phyloP scores from a whole-genome alignment of 1,140 invertebrate species.

The Maniola jurtina region DNA sequence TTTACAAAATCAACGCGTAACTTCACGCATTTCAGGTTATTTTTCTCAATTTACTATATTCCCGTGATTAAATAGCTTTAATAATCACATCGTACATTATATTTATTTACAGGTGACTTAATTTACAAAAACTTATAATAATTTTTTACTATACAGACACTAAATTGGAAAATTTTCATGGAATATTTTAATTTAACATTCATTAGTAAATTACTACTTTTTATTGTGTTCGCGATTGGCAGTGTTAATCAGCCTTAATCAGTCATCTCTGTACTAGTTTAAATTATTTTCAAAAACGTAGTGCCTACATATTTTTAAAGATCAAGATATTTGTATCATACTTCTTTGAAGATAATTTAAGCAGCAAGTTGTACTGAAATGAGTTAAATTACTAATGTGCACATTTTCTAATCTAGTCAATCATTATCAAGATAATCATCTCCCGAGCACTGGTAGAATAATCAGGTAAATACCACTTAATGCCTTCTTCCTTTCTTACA shows the following conservation, averaged over 20 bases:
- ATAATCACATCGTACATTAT: neutral
- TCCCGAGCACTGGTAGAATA: no score
- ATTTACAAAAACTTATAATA: slow-evolving; percentile 21
- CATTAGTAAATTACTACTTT: slow-evolving; percentile 3
- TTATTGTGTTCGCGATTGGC: slow-evolving; percentile 10
- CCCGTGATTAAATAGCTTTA: neutral
- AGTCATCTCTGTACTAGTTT: slow-evolving; percentile 3
- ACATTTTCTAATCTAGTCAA: slow-evolving; percentile 20
- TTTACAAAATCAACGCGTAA: neutral
- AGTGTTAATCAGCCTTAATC: slow-evolving; percentile 4
- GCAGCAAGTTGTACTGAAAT: slow-evolving; percentile 6
- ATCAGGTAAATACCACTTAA: slow-evolving; percentile 39
- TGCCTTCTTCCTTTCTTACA: slow-evolving; percentile 33
- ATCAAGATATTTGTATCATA: slow-evolving; percentile 12
- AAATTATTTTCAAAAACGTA: slow-evolving; percentile 17
- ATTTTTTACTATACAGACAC: slow-evolving; percentile 26
- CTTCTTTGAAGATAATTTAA: slow-evolving; percentile 20
- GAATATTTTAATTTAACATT: slow-evolving; percentile 1
- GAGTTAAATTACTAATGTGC: slow-evolving; percentile 19
- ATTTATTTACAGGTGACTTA: slow-evolving; percentile 30
- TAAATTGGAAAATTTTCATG: neutral
- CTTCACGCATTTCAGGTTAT: neutral
- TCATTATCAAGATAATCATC: neutral
- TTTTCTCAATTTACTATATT: neutral
- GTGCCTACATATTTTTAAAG: slow-evolving; percentile 11